These are phyloP conservation scores for Drosophila rellima DNA, from an alignment of 2,888 invertebrate genomes.

Conservation along the genomic window DNA sequence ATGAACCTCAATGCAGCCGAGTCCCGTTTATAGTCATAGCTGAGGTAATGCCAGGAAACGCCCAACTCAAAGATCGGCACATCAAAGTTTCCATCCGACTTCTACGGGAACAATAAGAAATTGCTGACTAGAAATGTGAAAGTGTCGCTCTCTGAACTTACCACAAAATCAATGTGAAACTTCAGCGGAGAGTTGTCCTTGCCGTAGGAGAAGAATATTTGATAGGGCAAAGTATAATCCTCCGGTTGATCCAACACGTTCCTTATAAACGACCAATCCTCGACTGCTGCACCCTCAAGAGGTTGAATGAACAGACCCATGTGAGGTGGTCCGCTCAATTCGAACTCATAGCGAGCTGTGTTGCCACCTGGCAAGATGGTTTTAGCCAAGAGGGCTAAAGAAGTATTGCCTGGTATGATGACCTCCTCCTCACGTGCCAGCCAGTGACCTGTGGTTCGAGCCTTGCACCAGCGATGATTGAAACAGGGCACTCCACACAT, in stretches of 20 bases:
- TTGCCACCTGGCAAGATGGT: conserved; percentile 34
- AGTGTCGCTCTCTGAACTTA: conserved; percentile 24
- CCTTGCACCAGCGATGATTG: conserved; percentile 77
- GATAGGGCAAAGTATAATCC: conserved; percentile 73
- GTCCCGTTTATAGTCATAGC: conserved; percentile 86
- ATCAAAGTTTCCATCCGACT: conserved; percentile 49
- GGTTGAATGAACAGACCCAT: conserved; percentile 81
- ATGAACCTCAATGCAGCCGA: conserved; percentile 85
- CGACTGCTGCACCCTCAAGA: conserved; percentile 59
- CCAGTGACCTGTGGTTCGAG: conserved; percentile 66
- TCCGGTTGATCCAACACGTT: conserved; percentile 65
- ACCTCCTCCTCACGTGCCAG: conserved; percentile 65
- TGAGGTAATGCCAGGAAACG: conserved; percentile 86
- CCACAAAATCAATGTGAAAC: conserved; percentile 77
- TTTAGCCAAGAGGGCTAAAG: conserved; percentile 60
- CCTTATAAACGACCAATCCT: conserved; percentile 80
- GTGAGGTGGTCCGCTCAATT: conserved; percentile 78
- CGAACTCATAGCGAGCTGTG: conserved; percentile 71
- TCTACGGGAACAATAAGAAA: conserved; percentile 24
- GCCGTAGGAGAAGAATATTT: conserved; percentile 79
- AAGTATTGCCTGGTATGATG: conserved; percentile 64
- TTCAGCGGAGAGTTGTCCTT: conserved; percentile 68
- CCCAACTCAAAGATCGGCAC: conserved; percentile 85
- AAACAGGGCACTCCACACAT: conserved; percentile 83
- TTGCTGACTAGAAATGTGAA: no score